Percentiles rank a stretch among this genome's conserved stretches.
These are phyloP conservation scores for Nothura maculosa DNA, from an alignment of 2,797 vertebrate species.

Conservation along the genomic window DNA sequence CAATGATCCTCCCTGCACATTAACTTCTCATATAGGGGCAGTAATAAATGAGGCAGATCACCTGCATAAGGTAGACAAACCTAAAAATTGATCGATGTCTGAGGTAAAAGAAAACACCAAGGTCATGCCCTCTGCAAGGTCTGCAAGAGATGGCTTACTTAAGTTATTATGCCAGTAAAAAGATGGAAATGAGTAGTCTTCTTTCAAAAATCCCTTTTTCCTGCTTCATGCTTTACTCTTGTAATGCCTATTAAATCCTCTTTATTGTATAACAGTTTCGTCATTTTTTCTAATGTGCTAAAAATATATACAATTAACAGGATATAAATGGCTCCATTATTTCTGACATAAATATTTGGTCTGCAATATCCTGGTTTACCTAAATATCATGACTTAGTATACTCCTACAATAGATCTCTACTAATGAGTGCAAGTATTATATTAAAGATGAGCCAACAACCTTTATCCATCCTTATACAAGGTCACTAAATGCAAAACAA, in stretches of 20 bases:
- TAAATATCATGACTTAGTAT: background rate
- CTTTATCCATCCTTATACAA: background rate
- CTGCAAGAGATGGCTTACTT: background rate
- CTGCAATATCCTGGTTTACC: slow-evolving; percentile 49
- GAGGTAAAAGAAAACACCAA: background rate
- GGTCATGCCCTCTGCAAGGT: background rate
- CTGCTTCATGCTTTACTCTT: background rate
- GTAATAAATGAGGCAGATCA: rapidly evolving
- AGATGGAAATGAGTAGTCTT: background rate
- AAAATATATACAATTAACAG: background rate
- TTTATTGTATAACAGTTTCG: background rate
- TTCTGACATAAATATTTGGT: slow-evolving; percentile 47
- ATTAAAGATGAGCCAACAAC: background rate
- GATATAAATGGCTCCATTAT: slow-evolving; percentile 20
- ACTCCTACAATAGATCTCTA: background rate
- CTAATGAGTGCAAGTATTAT: slow-evolving; percentile 12
- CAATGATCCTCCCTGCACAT: background rate
- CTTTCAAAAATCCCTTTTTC: background rate
- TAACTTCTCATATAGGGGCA: background rate
- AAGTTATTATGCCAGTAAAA: background rate
- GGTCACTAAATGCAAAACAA: background rate
- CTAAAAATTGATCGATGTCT: background rate
- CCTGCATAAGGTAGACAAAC: background rate
- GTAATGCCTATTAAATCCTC: background rate
- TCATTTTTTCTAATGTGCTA: slow-evolving; percentile 28